Evolutionary conservation across 64 coral and sea anemone species (phyloP), one percentile per base, ranked within the genome.

Genomic region (Actinia tenebrosa): DNA sequence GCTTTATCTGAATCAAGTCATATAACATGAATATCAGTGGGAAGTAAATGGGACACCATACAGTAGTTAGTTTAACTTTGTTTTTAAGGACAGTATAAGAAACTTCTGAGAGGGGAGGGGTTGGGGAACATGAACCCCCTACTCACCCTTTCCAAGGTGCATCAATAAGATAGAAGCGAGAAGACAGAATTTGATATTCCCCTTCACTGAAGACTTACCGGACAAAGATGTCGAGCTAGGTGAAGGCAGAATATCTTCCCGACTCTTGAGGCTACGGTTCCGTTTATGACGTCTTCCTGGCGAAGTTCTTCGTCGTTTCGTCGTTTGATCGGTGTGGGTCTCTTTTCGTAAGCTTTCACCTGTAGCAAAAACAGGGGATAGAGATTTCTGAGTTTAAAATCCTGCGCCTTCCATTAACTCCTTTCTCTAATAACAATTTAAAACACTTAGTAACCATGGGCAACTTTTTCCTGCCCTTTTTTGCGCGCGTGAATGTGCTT

Each of bases 211-310:
- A 50, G 47, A 64, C 47, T 80, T 52, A 80, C 78, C 78, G 52
- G 78, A 45, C 5, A 30, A 27, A 5, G 78, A 80, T 20, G 78
- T 62, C 11, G 83, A 58, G 54, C 54, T 58, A 58, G 83, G 55
- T 5, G 83, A 60, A 17, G 83, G 44, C 2, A 58, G 15, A 20
- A 85, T 64, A 4, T 85, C 71, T 16, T 84, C 86, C 11, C 91
- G 93, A 55, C 79, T 87, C 83, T 96, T 96, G 16, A 96, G 71
- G 77, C 94, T 96, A n/a, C 94, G 91, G 42, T 93, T 96, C 45
- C 94, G 84, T 84, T 90, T 92, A 87, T 96, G 94, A 26, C 94
- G 69, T 86, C 91, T 82, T 60, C 16, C 22, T 37, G 94, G 88
- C 13, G 94, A 90, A 0, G 86, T 77, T 78, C 88, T 92, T 77